Base-by-base conservation (phyloP, 2,888 invertebrate genomes). In the Athalia circularis region DNA sequence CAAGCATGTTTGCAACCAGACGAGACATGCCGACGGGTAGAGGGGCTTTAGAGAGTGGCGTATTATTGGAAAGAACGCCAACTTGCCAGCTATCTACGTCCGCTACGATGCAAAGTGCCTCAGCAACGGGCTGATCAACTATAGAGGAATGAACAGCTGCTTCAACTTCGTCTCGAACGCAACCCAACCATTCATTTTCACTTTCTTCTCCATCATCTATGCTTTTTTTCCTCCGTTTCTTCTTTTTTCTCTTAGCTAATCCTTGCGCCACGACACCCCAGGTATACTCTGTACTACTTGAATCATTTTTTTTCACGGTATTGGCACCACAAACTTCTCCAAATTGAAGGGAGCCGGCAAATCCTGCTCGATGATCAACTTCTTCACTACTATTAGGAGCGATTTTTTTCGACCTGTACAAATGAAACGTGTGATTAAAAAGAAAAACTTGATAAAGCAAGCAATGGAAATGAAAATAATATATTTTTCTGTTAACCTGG, bases 71-170 rank as follows among this genome's bases (percentile, higher is more conserved):
- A 50, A 90, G 80, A 74, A 90, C 82, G 47, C 89, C 89, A 50
- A 90, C 91, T 88, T 91, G 96, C 96, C 97, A 97, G 74, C 94
- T 95, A 85, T 95, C 95, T 81, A 94, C 93, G 86, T 96, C 94
- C 0, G 96, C 97, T 52, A 97, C 92, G 81, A 98, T 95, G 81
- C 96, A 97, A 62, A 97, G 92, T 72, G 96, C 94, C 90, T 97
- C 96, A 74, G 94, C 92, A 0, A 95, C 93, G 57, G 94, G 92
- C 84, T 95, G 94, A 86, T 96, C 96, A 57, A 94, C 88, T 29
- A 88, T 83, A 4, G 90, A 87, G 80, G 86, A 89, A 80, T 86
- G 86, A 5, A 85, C 88, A 54, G 86, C 85, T 3, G 88, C 83
- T 8, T 83, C 81, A 7, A 89, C 86, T 81, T 89, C 89, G 43